Percentiles rank a stretch among this genome's conserved stretches.
Conservation (phyloP, 2,888 invertebrate genomes). For the Leptinotarsa haldemani region DNA sequence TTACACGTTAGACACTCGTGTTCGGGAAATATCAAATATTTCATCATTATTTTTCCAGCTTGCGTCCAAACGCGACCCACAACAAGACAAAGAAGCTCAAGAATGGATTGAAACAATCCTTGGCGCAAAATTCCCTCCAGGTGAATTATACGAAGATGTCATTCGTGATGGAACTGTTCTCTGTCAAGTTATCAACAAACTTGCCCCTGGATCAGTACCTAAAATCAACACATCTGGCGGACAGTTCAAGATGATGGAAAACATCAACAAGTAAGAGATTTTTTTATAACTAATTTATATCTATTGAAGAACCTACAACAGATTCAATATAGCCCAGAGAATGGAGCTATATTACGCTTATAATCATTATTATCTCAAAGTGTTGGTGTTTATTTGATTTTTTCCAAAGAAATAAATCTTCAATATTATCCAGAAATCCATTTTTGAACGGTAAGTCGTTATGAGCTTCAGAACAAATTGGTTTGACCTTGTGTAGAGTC, state of each 20-base stretch:
- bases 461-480: too few species aligned
- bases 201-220: conserved; percentile 86
- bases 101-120: conserved; percentile 91
- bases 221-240: conserved; percentile 96
- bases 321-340: too few species aligned
- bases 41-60: conserved; percentile 69
- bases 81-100: conserved; percentile 88
- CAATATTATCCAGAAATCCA: too few species aligned
- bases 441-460: too few species aligned
- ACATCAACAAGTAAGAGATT: conserved; percentile 86
- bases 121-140: conserved; percentile 88
- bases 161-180: conserved; percentile 92
- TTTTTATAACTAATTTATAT: too few species aligned
- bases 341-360: too few species aligned
- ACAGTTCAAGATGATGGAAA: conserved; percentile 99
- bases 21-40: background rate
- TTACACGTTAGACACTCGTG: too few species aligned
- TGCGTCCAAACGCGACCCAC: conserved; percentile 83
- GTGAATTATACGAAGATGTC: conserved; percentile 87
- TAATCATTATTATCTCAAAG: too few species aligned
- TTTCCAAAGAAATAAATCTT: too few species aligned
- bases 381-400: too few species aligned
- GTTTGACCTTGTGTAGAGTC: too few species aligned
- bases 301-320: too few species aligned
- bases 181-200: conserved; percentile 94